Percentiles rank a stretch among this genome's conserved stretches.
These are phyloP conservation scores for Stichodactyla helianthus DNA, from an alignment of 64 coral and sea anemone species.

Conservation along the genomic window DNA sequence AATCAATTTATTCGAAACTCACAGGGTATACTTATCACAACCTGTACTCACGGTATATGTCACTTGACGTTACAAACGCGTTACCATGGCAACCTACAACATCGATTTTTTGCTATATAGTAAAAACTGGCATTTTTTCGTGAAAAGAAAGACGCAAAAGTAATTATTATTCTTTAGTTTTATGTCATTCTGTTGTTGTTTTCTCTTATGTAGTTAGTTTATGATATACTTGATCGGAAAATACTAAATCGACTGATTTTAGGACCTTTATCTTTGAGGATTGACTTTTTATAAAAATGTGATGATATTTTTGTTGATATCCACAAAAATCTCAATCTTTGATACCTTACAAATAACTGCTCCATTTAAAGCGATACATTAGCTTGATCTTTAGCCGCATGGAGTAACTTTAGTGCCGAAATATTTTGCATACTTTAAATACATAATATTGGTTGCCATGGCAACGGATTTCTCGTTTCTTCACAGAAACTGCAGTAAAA, in stretches of 20 bases:
- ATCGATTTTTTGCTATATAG: not conserved
- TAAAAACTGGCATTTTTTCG: not conserved
- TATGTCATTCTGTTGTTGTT: not conserved
- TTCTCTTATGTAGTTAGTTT: not conserved
- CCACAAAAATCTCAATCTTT: too few species aligned
- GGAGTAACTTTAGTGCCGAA: too few species aligned
- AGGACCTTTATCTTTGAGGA: too few species aligned
- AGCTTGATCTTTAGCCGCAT: too few species aligned
- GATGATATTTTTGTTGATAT: too few species aligned
- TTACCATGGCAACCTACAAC: not conserved
- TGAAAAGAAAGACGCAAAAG: not conserved
- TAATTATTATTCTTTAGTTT: not conserved
- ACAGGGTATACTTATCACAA: not conserved
- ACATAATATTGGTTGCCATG: too few species aligned
- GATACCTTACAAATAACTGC: too few species aligned
- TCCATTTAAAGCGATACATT: too few species aligned
- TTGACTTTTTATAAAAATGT: too few species aligned
- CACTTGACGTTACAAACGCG: not conserved
- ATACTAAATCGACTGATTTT: not conserved
- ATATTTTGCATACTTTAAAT: too few species aligned
- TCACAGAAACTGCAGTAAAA: too few species aligned
- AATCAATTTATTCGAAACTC: slow-evolving; percentile 10
- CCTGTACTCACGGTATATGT: not conserved
- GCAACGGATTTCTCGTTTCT: too few species aligned
- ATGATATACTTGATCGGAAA: not conserved